phyloP scores from a whole-genome alignment of 2,888 invertebrate genomes.

The Ichneumoninae sp. region DNA sequence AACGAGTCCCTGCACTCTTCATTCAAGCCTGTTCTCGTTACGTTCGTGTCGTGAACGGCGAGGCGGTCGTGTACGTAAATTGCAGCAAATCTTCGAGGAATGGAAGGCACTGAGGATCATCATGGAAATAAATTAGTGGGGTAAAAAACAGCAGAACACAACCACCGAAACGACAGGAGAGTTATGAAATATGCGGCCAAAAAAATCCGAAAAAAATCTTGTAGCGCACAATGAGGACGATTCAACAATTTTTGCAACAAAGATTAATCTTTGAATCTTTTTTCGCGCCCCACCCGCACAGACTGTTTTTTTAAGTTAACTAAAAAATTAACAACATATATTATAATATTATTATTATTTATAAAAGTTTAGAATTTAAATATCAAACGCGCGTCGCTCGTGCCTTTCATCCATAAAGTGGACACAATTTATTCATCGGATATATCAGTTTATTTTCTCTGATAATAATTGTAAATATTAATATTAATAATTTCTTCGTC shows the following conservation, averaged over 20 bases:
- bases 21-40: constrained; percentile 83
- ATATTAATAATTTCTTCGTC: constrained; percentile 28
- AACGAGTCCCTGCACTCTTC: constrained; percentile 82
- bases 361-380: constrained; percentile 51
- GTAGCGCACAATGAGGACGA: constrained; percentile 40
- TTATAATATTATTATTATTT: constrained; percentile 56
- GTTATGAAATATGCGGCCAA: constrained; percentile 22
- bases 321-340: constrained; percentile 50
- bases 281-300: constrained; percentile 48
- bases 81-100: constrained; percentile 71
- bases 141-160: constrained; percentile 9
- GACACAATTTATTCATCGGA: constrained; percentile 41
- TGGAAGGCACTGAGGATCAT: constrained; percentile 56
- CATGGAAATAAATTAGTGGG: neutral
- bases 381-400: constrained; percentile 49
- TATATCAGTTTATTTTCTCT: constrained; percentile 32
- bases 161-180: constrained; percentile 4
- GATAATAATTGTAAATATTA: constrained; percentile 66
- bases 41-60: constrained; percentile 81
- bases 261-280: constrained; percentile 28
- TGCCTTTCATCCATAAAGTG: constrained; percentile 50
- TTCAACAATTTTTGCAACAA: constrained; percentile 38
- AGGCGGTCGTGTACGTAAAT: constrained; percentile 76
- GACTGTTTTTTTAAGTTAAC: constrained; percentile 65
- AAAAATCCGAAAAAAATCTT: neutral